phyloP scores from a whole-genome alignment of 2,113 vertebrate genomes.

The Saguinus imperator region DNA sequence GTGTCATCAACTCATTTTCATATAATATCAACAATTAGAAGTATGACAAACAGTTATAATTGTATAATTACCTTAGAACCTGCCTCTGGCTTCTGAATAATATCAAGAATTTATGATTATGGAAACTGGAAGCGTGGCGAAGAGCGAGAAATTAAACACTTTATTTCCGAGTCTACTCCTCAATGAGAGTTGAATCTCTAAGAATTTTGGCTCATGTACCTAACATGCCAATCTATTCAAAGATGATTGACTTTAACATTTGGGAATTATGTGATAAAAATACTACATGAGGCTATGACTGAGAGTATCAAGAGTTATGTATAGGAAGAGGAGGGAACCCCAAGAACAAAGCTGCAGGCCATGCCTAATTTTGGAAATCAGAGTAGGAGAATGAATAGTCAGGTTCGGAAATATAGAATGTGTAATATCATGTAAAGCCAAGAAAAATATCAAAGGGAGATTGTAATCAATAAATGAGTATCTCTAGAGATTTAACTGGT shows the following conservation, averaged over 20 bases:
- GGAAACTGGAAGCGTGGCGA: neutral
- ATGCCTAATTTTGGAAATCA: neutral
- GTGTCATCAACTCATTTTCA: neutral
- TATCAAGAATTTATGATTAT: neutral
- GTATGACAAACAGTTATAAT: neutral
- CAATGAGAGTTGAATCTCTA: neutral
- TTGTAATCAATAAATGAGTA: neutral
- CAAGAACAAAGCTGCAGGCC: neutral
- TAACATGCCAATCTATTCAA: slow-evolving; percentile 2
- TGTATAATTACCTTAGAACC: neutral
- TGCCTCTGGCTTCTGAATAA: neutral
- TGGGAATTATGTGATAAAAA: neutral
- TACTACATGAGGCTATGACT: neutral
- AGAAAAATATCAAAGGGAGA: neutral
- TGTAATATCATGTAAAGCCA: neutral
- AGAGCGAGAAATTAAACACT: neutral
- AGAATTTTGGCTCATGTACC: neutral
- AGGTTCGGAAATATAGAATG: neutral
- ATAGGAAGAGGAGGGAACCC: neutral
- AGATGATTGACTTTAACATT: slow-evolving; percentile 11
- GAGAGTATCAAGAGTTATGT: neutral
- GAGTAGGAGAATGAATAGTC: neutral
- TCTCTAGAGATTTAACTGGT: neutral
- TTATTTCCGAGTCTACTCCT: neutral
- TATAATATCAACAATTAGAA: neutral